Evolutionary conservation across 2,113 vertebrate species (phyloP).

Genomic region (Donacobius atricapilla): DNA sequence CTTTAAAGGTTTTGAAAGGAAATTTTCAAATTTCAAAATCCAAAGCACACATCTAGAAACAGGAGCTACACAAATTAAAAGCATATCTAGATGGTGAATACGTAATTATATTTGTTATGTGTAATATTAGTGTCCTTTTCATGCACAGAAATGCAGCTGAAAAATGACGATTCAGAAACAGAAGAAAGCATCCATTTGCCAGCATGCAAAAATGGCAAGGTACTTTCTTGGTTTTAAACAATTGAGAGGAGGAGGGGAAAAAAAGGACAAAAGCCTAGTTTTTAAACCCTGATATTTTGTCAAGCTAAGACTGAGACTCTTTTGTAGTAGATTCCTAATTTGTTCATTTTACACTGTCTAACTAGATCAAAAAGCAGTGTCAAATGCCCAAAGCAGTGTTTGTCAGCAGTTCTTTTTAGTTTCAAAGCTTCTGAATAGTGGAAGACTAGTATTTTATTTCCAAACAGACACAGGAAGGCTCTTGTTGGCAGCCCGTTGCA

Average conservation of each 20-base stretch:
- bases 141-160: not conserved
- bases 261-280: not conserved
- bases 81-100: not conserved
- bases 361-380: constrained; percentile 75
- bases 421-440: constrained; percentile 66
- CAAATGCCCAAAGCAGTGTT: constrained; percentile 76
- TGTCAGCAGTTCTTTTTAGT: constrained; percentile 71
- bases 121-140: not conserved
- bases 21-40: not conserved
- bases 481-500: constrained; percentile 66
- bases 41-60: not conserved
- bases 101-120: not conserved
- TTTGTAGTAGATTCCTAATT: constrained; percentile 73
- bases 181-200: not conserved
- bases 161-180: not conserved
- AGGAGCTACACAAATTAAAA: not conserved
- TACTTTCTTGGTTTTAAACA: not conserved
- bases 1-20: not conserved
- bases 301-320: constrained; percentile 23
- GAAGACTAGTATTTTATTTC: constrained; percentile 68
- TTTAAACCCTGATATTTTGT: constrained; percentile 15
- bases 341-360: constrained; percentile 72
- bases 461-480: constrained; percentile 63
- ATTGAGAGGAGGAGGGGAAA: not conserved
- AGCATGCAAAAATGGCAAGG: not conserved